Percentiles rank a stretch among this genome's conserved stretches.
These are phyloP conservation scores for Rhopalosiphum maidis DNA, from an alignment of 1,140 invertebrate species.

Conservation along the genomic window DNA sequence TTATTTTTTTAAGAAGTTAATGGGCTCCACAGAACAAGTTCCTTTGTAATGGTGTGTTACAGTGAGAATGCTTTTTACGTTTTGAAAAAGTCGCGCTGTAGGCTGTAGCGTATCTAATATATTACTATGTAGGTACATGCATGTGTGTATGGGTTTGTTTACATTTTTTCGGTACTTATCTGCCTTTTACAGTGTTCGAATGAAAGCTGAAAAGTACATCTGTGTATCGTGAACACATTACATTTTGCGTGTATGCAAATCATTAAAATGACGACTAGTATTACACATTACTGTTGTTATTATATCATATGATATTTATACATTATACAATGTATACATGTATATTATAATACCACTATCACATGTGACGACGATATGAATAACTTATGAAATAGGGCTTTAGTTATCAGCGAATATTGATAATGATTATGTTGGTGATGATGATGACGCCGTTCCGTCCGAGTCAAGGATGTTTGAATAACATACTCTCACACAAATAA, in stretches of 20 bases:
- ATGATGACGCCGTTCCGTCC: background rate
- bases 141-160: background rate
- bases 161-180: background rate
- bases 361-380: background rate
- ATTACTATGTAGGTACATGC: too few species aligned
- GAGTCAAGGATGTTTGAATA: slow-evolving; percentile 30
- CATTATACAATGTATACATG: background rate
- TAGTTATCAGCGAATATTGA: background rate
- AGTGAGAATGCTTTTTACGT: background rate
- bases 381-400: background rate
- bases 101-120: background rate
- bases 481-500: background rate
- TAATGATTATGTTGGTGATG: background rate
- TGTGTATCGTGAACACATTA: background rate
- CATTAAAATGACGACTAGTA: background rate
- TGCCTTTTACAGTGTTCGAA: background rate
- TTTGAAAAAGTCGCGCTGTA: background rate
- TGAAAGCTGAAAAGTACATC: background rate
- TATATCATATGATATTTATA: background rate
- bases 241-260: background rate
- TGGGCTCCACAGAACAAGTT: background rate
- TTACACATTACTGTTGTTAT: background rate
- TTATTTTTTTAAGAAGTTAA: background rate
- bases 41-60: background rate
- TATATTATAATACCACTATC: background rate